Conservation (phyloP, 2,888 invertebrate species). For the Polydrusus pterygomalis region DNA sequence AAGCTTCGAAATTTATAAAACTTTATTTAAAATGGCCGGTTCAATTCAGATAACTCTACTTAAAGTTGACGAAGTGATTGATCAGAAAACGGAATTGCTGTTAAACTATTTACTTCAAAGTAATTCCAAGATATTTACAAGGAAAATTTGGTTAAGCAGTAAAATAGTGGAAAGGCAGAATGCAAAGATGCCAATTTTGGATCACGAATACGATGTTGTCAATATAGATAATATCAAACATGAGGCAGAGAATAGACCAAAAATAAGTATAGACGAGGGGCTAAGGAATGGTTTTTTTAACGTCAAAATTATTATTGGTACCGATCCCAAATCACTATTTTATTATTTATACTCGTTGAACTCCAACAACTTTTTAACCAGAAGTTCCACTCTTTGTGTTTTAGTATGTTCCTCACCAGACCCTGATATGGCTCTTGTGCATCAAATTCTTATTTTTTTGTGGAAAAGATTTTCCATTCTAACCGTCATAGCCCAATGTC, state of each 20-base stretch:
- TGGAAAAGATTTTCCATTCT: slow-evolving; percentile 56
- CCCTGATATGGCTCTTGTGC: slow-evolving; percentile 3
- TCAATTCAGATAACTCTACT: neutral
- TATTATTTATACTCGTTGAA: slow-evolving; percentile 24
- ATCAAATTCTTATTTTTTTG: slow-evolving; percentile 39
- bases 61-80: neutral
- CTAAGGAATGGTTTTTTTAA: neutral
- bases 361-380: slow-evolving; percentile 2
- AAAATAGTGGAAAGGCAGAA: neutral
- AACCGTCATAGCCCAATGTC: slow-evolving; percentile 55
- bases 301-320: slow-evolving; percentile 21
- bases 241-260: no score
- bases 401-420: slow-evolving; percentile 33
- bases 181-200: neutral
- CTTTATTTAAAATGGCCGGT: neutral
- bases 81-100: neutral
- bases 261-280: neutral
- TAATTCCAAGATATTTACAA: neutral
- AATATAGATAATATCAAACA: neutral
- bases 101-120: neutral
- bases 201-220: neutral
- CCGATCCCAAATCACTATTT: slow-evolving; percentile 30
- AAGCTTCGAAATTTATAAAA: neutral
- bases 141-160: neutral
- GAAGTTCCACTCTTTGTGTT: slow-evolving; percentile 9